These are phyloP conservation scores for Drosophila meridiana DNA, from an alignment of 2,888 invertebrate species.

Conservation along the genomic window DNA sequence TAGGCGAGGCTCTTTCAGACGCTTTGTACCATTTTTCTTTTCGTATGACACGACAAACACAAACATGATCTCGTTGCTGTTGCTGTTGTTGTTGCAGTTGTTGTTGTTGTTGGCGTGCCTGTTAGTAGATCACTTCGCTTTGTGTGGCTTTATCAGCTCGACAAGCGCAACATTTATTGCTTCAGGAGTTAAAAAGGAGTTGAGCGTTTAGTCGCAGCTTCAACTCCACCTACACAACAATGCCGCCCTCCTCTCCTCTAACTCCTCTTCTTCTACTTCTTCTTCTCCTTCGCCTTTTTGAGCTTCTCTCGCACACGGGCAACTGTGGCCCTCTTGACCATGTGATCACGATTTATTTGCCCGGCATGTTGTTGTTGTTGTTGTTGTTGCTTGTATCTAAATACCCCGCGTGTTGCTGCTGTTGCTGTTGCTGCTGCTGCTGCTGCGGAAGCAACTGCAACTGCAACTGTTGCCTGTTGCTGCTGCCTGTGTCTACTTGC, in stretches of 20 bases:
- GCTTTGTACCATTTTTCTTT: slow-evolving; percentile 71
- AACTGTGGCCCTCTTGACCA: slow-evolving; percentile 76
- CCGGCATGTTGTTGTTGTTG: slow-evolving; percentile 55
- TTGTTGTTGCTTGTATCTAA: slow-evolving; percentile 67
- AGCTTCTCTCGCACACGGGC: slow-evolving; percentile 1
- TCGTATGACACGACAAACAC: slow-evolving; percentile 80
- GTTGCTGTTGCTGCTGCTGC: slow-evolving; percentile 61
- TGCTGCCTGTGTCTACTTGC: slow-evolving; percentile 31
- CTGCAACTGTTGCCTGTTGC: slow-evolving; percentile 60
- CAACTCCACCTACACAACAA: slow-evolving; percentile 69
- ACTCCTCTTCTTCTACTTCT: not conserved
- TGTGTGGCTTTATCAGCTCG: slow-evolving; percentile 80
- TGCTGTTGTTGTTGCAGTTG: slow-evolving; percentile 51
- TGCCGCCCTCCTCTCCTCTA: slow-evolving; percentile 9
- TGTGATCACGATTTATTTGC: slow-evolving; percentile 84
- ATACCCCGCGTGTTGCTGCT: slow-evolving; percentile 67
- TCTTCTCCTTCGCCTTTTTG: not conserved
- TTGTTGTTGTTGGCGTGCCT: slow-evolving; percentile 64
- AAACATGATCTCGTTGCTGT: slow-evolving; percentile 77
- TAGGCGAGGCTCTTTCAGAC: slow-evolving; percentile 40
- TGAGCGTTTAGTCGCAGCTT: slow-evolving; percentile 60
- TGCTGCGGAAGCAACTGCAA: slow-evolving; percentile 59
- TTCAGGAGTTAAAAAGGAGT: slow-evolving; percentile 72
- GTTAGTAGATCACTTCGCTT: slow-evolving; percentile 81
- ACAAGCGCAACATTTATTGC: slow-evolving; percentile 77